Base-by-base conservation (phyloP, 2,113 vertebrate genomes). In the Oryzias javanicus region DNA sequence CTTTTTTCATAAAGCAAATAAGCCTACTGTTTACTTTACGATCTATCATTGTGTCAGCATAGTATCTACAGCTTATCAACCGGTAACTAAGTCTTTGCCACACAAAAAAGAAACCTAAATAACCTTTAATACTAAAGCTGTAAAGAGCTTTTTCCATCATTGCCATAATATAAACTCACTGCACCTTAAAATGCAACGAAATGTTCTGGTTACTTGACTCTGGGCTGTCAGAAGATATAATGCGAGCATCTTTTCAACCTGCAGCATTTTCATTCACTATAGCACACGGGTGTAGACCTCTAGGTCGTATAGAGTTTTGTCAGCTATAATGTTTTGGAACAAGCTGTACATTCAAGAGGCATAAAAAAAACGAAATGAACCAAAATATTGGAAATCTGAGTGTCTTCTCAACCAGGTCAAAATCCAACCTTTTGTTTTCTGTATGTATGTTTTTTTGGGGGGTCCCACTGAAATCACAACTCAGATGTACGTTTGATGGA, bases 401-500 rank as follows among this genome's bases (percentile, higher is more conserved):
- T 6, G 20, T 40, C 13, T 25, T 48, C 18, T 48, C 2, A 22
- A 19, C 42, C 52, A 42, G 7, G 49, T 55, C 57, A 63, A n/a
- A 64, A 40, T 67, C 12, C 6, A 53, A 48, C 5, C 51, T 17
- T 45, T 57, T 20, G 45, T 55, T 17, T 45, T 29, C 22, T 66
- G 46, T 45, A 19, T 22, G 47, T 48, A 27, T 27, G 25, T 27
- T 27, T 25, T 5, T 63, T 25, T 54, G 5, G 25, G 64, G 53
- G 66, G 66, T 60, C 57, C 54, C 8, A 5, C 40, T 44, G 49
- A 57, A 64, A 53, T 0, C 4, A 13, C 46, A 51, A 41, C 57
- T 60, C 3, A 45, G 24, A 18, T 49, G 52, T 17, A 42, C 29
- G 12, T 68, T 61, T 68, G 41, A 42, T 41, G 42, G 51, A 51